These are phyloP conservation scores for Formicarius rufipectus DNA, from an alignment of 2,113 vertebrate genomes.

Conservation along the genomic window DNA sequence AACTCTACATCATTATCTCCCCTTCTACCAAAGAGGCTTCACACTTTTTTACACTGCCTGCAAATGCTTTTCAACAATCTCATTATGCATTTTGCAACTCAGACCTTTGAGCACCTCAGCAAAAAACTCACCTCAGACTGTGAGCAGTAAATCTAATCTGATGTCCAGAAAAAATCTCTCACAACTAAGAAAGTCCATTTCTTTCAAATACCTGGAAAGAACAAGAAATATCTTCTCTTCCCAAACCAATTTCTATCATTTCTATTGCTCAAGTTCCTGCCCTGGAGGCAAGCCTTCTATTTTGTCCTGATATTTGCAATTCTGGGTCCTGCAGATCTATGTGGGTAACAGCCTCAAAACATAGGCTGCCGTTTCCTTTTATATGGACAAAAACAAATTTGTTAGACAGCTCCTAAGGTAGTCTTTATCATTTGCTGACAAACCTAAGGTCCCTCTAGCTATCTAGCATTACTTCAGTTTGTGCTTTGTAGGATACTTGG, in stretches of 20 bases:
- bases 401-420: not conserved
- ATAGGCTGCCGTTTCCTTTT: not conserved
- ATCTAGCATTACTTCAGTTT: not conserved
- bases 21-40: not conserved
- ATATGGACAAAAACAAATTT: not conserved
- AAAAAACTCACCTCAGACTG: not conserved
- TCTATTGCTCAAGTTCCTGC: not conserved
- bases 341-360: not conserved
- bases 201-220: not conserved
- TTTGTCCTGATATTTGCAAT: not conserved
- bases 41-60: not conserved
- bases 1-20: not conserved
- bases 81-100: not conserved
- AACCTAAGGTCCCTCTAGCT: not conserved
- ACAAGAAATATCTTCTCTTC: not conserved
- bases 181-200: not conserved
- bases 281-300: not conserved
- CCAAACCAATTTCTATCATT: rapidly evolving
- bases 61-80: not conserved
- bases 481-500: too few relatives aligned
- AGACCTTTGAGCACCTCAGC: not conserved
- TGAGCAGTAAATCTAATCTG: not conserved
- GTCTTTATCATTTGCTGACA: not conserved
- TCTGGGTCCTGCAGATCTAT: not conserved
- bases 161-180: not conserved